Evolutionary conservation across 2,797 vertebrate species (phyloP).

Genomic region (Enteromius mattozi): DNA sequence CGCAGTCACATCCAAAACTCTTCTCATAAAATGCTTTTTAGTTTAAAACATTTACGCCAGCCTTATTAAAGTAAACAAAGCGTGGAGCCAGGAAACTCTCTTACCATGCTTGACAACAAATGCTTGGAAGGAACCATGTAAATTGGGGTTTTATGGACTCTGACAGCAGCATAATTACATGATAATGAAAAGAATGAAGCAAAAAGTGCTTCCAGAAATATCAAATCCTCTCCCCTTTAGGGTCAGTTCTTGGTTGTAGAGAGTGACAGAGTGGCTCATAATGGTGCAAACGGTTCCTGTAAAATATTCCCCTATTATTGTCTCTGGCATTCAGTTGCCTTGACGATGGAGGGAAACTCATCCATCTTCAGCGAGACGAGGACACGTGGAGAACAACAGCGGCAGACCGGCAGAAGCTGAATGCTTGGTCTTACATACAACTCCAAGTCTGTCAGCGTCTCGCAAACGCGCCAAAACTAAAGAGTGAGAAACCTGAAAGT

Average conservation of each 20-base stretch:
- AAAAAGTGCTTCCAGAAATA: neutral
- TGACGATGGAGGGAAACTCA: conserved; percentile 60
- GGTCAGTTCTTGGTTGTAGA: neutral
- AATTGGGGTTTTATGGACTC: conserved; percentile 6
- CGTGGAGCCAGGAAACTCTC: neutral
- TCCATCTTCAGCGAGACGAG: conserved; percentile 66
- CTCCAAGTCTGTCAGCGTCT: neutral
- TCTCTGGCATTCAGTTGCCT: conserved; percentile 59
- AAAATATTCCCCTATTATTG: conserved; percentile 52
- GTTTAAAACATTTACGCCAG: neutral
- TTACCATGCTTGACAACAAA: neutral
- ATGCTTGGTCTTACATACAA: conserved; percentile 6
- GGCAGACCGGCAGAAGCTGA: conserved; percentile 17
- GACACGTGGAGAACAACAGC: conserved; percentile 54
- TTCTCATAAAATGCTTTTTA: neutral
- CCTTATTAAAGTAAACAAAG: neutral
- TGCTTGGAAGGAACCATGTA: neutral
- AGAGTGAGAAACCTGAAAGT: neutral
- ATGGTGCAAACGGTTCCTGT: conserved; percentile 3
- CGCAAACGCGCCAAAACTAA: neutral
- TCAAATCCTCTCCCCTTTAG: neutral
- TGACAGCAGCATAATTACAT: neutral
- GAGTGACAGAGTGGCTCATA: conserved; percentile 2
- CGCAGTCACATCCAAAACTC: neutral
- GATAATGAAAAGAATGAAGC: neutral